Evolutionary conservation across 2,113 vertebrate genomes (phyloP).

Genomic region (Acrocephalus arundinaceus): DNA sequence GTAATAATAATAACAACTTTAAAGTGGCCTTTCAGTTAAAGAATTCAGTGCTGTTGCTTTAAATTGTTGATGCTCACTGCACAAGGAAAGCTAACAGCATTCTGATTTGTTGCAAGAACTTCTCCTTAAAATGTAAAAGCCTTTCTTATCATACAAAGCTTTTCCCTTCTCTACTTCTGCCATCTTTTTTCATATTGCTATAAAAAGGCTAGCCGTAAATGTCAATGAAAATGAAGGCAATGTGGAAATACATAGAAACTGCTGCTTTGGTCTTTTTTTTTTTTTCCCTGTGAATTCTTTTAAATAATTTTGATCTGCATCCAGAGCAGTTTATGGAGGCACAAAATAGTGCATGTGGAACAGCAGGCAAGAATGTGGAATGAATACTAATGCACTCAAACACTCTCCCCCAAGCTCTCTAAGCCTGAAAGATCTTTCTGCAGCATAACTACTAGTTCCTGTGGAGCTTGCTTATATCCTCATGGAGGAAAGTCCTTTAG

Average conservation of each 20-base stretch:
- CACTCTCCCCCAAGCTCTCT: constrained; percentile 14
- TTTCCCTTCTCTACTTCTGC: constrained; percentile 5
- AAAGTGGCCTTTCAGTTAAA: not conserved
- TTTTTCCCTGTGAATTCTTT: not conserved
- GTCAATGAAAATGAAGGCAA: constrained; percentile 29
- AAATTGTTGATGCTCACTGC: not conserved
- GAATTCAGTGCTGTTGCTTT: not conserved
- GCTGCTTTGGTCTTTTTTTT: not conserved
- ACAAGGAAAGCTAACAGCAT: not conserved
- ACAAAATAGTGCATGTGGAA: constrained; percentile 41
- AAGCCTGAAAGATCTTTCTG: constrained; percentile 52
- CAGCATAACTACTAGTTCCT: not conserved
- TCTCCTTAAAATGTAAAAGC: constrained; percentile 13
- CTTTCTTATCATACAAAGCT: constrained; percentile 3
- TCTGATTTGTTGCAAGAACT: constrained; percentile 36
- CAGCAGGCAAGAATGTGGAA: constrained; percentile 33
- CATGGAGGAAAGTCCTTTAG: not conserved
- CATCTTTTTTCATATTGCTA: constrained; percentile 30
- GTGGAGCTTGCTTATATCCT: constrained; percentile 14
- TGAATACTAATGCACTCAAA: constrained; percentile 48
- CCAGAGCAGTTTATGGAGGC: constrained; percentile 45
- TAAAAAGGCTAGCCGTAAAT: constrained; percentile 44
- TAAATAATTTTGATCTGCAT: constrained; percentile 50
- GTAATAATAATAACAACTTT: not conserved
- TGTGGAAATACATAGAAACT: constrained; percentile 31